A percentile compares a stretch with the other conserved stretches of the same genome.
Evolutionary conservation across 2,113 vertebrate species (phyloP).

Genomic region (Coryphaenoides rupestris): DNA sequence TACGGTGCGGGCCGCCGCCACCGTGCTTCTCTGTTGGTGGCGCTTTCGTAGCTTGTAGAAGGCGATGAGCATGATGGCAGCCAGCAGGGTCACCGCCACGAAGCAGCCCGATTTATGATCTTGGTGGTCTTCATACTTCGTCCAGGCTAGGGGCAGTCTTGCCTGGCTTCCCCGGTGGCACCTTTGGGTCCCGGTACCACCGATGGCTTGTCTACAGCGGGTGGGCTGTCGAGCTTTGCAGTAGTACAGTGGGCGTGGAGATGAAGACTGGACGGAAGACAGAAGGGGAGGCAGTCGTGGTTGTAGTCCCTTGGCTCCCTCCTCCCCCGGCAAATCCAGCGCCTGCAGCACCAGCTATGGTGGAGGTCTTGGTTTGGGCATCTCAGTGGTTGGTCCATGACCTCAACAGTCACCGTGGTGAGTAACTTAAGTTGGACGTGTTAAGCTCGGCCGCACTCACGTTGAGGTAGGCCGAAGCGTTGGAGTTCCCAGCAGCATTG

Average conservation of each 20-base stretch:
- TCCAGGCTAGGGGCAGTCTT: conserved; percentile 84
- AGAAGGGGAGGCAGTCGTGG: conserved; percentile 84
- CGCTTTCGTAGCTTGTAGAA: conserved; percentile 97
- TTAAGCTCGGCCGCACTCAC: conserved; percentile 95
- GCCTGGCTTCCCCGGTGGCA: conserved; percentile 76
- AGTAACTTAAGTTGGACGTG: conserved; percentile 96
- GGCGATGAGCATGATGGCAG: conserved; percentile 94
- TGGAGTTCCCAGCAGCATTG: conserved; percentile 94
- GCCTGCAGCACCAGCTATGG: conserved; percentile 59
- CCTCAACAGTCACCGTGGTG: conserved; percentile 94
- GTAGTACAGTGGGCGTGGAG: conserved; percentile 90
- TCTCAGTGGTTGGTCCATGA: conserved; percentile 83
- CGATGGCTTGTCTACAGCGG: conserved; percentile 69
- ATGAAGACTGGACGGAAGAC: conserved; percentile 94
- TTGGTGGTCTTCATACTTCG: conserved; percentile 99
- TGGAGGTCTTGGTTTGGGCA: conserved; percentile 84
- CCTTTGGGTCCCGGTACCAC: conserved; percentile 74
- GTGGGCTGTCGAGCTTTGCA: conserved; percentile 82
- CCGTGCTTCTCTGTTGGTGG: conserved; percentile 94
- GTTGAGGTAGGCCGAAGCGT: conserved; percentile 96
- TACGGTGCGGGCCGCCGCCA: conserved; percentile 86
- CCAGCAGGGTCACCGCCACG: conserved; percentile 91
- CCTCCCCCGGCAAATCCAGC: conserved; percentile 56
- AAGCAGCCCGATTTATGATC: conserved; percentile 99
- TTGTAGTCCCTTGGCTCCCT: conserved; percentile 56